Conservation (phyloP, 2,888 invertebrate species). For the Catocala fraxini region DNA sequence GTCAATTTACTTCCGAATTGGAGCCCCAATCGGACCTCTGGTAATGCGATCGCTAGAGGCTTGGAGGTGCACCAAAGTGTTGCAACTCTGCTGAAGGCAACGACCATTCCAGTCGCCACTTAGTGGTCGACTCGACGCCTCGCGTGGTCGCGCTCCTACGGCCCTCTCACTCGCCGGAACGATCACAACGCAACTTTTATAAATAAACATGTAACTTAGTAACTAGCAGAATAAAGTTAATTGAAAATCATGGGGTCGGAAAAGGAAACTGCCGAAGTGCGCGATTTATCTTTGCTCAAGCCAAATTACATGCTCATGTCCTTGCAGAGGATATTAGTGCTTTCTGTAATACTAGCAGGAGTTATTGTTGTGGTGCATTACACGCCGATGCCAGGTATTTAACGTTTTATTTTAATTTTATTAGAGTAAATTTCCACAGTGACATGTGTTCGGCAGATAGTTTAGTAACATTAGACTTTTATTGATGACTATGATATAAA, state of each 20-base stretch:
- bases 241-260: constrained; percentile 69
- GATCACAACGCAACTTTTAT: constrained; percentile 29
- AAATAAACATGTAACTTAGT: constrained; percentile 60
- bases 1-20: constrained; percentile 78
- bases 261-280: constrained; percentile 61
- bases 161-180: constrained; percentile 38
- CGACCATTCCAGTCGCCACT: constrained; percentile 73
- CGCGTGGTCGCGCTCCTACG: constrained; percentile 71
- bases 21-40: constrained; percentile 57
- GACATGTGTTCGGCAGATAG: too few relatives aligned
- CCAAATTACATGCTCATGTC: constrained; percentile 88
- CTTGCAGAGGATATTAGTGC: constrained; percentile 89
- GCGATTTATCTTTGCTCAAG: constrained; percentile 66
- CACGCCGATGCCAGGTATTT: constrained; percentile 91
- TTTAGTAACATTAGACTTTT: too few relatives aligned
- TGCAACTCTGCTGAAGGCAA: constrained; percentile 56
- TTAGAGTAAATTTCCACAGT: constrained; percentile 6
- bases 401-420: constrained; percentile 11
- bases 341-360: constrained; percentile 89
- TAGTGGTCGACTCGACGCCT: constrained; percentile 76
- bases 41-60: constrained; percentile 30
- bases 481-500: too few relatives aligned
- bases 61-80: constrained; percentile 58
- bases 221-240: constrained; percentile 11
- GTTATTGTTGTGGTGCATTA: constrained; percentile 91